Conservation (phyloP, 2,113 vertebrate genomes). For the Emberiza fucata region DNA sequence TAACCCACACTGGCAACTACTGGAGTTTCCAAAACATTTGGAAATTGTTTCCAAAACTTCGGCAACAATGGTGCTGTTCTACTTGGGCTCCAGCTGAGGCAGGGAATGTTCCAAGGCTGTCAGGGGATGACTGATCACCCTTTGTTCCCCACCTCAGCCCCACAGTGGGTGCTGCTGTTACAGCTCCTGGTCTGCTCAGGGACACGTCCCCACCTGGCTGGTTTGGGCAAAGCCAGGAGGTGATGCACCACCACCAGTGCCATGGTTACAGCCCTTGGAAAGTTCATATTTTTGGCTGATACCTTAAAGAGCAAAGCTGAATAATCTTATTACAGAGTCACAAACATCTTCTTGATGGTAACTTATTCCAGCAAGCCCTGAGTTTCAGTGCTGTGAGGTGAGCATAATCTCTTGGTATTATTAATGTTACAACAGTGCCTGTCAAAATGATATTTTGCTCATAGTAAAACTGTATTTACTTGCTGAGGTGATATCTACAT, state of each 20-base stretch:
- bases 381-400: background rate
- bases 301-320: background rate
- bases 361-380: background rate
- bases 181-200: background rate
- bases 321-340: background rate
- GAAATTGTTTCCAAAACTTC: background rate
- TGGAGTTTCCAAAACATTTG: background rate
- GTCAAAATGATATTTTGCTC: background rate
- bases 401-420: background rate
- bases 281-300: background rate
- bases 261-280: background rate
- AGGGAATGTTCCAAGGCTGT: background rate
- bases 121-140: background rate
- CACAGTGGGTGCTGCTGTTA: background rate
- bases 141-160: background rate
- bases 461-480: background rate
- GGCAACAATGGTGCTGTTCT: background rate
- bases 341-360: background rate
- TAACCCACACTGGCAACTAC: background rate
- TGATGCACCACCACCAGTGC: background rate
- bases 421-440: background rate
- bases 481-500: background rate
- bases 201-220: rapidly evolving
- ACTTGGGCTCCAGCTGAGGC: background rate
- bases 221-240: background rate